Evolutionary conservation across 2,113 vertebrate genomes (phyloP), one percentile per base, ranked within the genome.

Genomic region (Dipodomys spectabilis): DNA sequence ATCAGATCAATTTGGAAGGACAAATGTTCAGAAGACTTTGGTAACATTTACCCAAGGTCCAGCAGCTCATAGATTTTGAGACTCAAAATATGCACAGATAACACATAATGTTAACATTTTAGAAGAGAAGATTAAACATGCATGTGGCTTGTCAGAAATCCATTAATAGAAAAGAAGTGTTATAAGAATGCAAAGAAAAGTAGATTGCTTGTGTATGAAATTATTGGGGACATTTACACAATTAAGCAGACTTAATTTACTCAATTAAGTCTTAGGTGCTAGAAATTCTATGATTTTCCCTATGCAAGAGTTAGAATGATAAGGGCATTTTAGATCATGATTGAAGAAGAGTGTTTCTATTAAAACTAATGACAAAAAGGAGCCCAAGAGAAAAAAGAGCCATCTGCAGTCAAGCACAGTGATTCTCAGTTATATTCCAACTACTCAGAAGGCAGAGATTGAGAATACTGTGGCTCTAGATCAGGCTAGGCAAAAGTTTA

Each of bases 1-100:
- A 79, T 65, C 89, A 72, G 7, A 82, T 80, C 27, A n/a, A 0
- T 73, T 77, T n/a, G 22, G 28, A 68, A 72, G 18, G 9, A 64
- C 74, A 35, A 88, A 84, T 82, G 72, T 92, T 91, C 39, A 64
- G 28, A 94, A 93, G n/a, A 28, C 9, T 49, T 78, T 82, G 3
- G 3, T 88, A 80, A 88, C 27, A 32, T 45, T 82, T 86, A 12
- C 9, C 53, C 20, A 53, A 84, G 35, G 49, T 88, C 10, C 4
- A 68, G n/a, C 60, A 82, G 65, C 25, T 82, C 28, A 71, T 85
- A 71, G 64, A n/a, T 69, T 85, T 27, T 20, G 13, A 71, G 11
- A 49, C 68, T 10, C 1, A 68, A 91, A 73, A 68, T 25, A 62
- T 28, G 22, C 53, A 57, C 19, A 92, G 75, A 74, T 49, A 68